Base-by-base conservation (phyloP, 2,888 invertebrate genomes). In the Phlogophora meticulosa region DNA sequence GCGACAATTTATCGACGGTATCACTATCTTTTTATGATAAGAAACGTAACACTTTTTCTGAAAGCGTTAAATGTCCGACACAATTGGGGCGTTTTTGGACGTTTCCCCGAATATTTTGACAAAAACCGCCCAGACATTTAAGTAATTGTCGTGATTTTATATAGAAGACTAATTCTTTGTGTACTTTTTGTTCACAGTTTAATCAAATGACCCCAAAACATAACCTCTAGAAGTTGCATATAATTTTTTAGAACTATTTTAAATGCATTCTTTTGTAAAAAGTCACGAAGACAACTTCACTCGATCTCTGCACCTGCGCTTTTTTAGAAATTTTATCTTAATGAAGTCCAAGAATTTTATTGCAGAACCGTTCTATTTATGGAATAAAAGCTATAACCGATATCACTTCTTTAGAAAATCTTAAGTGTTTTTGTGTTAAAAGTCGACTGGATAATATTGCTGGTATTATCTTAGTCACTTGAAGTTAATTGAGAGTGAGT, bases 1-100 rank as follows among this genome's bases (percentile, higher is more conserved):
- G 79, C 75, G 81, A 78, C 66, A 81, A 77, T 78, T 71, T 80
- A 76, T 77, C 58, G 68, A 72, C 66, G 32, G 52, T 60, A 71
- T 70, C 45, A 62, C 66, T 67, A 64, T 51, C 20, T 66, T 72
- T 71, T 76, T 69, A 49, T 62, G 63, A 64, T 69, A 66, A 24
- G 38, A 51, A 68, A 60, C 24, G 20, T 46, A 52, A 51, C 42
- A 63, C 28, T 62, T 64, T 68, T 49, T 46, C 17, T 48, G 20
- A 24, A 63, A 74, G 48, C 43, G 17, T 42, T 49, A 17, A 67
- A 46, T 63, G n/a, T 42, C 15, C 20, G 24, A 46, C 13, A 38
- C 43, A 38, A 58, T 59, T 10, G 11, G 32, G 32, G 11, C 15
- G 20, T 28, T 72, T 52, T 60, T 57, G 7, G 28, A 59, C 17